These are phyloP conservation scores for Sorex maritimensis DNA, from an alignment of 2,797 vertebrate species.

Conservation along the genomic window DNA sequence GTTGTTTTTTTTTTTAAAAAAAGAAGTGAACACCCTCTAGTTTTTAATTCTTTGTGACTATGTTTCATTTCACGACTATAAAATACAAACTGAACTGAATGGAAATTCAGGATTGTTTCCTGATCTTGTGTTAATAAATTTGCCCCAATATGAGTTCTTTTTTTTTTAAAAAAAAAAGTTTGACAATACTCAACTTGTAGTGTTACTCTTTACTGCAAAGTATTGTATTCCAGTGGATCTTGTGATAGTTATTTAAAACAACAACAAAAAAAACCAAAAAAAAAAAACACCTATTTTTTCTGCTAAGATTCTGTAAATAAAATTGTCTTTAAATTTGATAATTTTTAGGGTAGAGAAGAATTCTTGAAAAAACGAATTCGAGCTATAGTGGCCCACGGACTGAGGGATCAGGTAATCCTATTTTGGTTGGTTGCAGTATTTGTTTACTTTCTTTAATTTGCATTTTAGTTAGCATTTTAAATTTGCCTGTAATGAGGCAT, in stretches of 20 bases:
- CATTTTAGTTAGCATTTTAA: constrained; percentile 77
- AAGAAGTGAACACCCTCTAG: background rate
- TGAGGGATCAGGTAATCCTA: constrained; percentile 86
- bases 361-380: constrained; percentile 85
- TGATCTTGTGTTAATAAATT: background rate
- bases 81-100: background rate
- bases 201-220: constrained; percentile 2
- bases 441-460: constrained; percentile 71
- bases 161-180: background rate
- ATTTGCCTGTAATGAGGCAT: constrained; percentile 81
- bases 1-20: background rate
- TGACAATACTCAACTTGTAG: constrained; percentile 6
- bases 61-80: constrained; percentile 10
- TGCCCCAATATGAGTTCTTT: constrained; percentile 28
- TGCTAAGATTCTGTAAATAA: constrained; percentile 32
- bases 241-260: background rate
- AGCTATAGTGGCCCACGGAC: constrained; percentile 69
- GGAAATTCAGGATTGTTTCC: constrained; percentile 5
- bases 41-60: constrained; percentile 28
- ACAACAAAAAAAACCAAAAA: background rate
- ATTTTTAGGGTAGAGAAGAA: constrained; percentile 78
- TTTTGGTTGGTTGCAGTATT: constrained; percentile 54
- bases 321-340: background rate
- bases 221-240: constrained; percentile 20
- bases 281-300: background rate